phyloP scores from a whole-genome alignment of 92 coral and sea anemone species.

The Diadumene lineata region DNA sequence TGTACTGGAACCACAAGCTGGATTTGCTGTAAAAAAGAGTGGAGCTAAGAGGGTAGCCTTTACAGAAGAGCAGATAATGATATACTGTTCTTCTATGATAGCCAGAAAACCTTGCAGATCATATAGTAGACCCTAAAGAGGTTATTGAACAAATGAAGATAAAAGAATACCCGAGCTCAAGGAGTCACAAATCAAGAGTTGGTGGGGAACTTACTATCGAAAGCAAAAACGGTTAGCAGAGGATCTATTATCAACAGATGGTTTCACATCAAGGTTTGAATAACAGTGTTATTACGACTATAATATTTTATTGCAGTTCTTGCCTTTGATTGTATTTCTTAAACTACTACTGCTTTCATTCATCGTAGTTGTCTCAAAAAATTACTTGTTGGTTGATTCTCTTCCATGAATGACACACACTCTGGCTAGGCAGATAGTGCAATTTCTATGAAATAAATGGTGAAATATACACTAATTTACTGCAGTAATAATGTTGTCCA shows the following conservation, averaged over 20 bases:
- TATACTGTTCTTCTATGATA: slow-evolving; percentile 40
- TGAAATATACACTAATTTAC: no score
- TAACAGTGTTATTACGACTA: not conserved
- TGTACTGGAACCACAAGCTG: slow-evolving; percentile 26
- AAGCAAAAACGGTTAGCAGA: slow-evolving; percentile 31
- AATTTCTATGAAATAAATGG: no score
- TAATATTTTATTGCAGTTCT: not conserved
- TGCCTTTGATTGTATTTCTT: not conserved
- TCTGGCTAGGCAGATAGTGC: not conserved
- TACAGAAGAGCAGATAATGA: slow-evolving; percentile 43
- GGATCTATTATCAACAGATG: not conserved
- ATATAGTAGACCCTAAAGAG: slow-evolving; percentile 43
- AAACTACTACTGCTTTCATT: not conserved
- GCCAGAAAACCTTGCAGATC: slow-evolving; percentile 33
- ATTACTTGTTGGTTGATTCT: not conserved
- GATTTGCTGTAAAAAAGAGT: slow-evolving; percentile 43
- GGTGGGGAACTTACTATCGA: slow-evolving; percentile 51
- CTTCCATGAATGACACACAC: not conserved
- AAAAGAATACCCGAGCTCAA: slow-evolving; percentile 41
- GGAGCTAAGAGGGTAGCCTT: slow-evolving; percentile 43
- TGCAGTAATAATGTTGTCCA: no score
- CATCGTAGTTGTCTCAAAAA: not conserved
- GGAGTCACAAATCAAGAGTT: slow-evolving; percentile 25
- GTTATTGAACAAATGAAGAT: slow-evolving; percentile 30
- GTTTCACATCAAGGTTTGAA: not conserved